Conservation (phyloP, 2,888 invertebrate genomes). For the Lasioglossum figueresi region DNA sequence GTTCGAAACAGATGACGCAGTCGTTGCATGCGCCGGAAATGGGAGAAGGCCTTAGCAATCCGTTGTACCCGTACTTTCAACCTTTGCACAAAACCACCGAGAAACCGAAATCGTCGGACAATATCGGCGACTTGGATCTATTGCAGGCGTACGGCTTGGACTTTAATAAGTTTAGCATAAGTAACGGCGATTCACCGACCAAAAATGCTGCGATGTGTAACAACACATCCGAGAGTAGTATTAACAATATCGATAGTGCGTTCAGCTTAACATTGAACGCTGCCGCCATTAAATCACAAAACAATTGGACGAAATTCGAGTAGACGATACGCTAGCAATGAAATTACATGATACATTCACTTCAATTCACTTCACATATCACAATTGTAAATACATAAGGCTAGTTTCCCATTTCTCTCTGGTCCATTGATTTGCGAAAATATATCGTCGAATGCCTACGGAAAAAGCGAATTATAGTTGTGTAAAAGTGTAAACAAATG, state of each 20-base stretch:
- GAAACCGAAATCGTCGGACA: constrained; percentile 69
- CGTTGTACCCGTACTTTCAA: constrained; percentile 85
- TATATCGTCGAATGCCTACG: constrained; percentile 32
- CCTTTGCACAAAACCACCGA: constrained; percentile 79
- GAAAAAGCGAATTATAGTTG: constrained; percentile 10
- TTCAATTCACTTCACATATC: constrained; percentile 57
- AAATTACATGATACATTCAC: constrained; percentile 24
- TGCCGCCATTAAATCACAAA: constrained; percentile 84
- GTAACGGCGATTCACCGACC: constrained; percentile 76
- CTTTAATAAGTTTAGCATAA: constrained; percentile 86
- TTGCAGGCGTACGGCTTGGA: constrained; percentile 91
- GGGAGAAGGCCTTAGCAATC: constrained; percentile 84
- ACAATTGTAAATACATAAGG: constrained; percentile 65
- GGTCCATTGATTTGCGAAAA: constrained; percentile 46
- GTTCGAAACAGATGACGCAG: constrained; percentile 83
- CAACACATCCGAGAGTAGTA: constrained; percentile 73
- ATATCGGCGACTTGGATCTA: constrained; percentile 87
- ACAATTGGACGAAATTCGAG: constrained; percentile 87
- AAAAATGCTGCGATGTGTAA: constrained; percentile 67
- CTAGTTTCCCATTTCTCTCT: constrained; percentile 31
- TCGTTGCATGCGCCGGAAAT: constrained; percentile 80
- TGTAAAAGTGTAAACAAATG: constrained; percentile 12
- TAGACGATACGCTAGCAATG: constrained; percentile 71
- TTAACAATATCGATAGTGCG: constrained; percentile 78
- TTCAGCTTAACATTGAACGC: constrained; percentile 79